Evolutionary conservation across 2,113 vertebrate genomes (phyloP).

Genomic region (Cairina moschata): DNA sequence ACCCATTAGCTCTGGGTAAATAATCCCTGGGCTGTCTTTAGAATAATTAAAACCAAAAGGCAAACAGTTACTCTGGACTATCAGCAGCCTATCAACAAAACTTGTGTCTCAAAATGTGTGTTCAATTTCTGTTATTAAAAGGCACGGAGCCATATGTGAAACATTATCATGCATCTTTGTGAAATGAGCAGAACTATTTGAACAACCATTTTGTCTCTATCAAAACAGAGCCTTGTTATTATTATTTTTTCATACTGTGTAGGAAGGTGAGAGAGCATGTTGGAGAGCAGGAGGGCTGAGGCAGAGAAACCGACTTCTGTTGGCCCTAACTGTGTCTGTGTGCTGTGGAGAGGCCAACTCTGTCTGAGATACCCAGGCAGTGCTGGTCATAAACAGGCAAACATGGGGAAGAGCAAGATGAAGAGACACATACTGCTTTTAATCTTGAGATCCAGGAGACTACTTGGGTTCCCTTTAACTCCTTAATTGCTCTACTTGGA

Average conservation of each 20-base stretch:
- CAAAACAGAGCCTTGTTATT: slow-evolving; percentile 64
- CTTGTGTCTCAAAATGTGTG: slow-evolving; percentile 80
- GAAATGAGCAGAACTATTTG: slow-evolving; percentile 83
- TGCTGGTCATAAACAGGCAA: not conserved
- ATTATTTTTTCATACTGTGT: slow-evolving; percentile 46
- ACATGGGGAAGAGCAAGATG: not conserved
- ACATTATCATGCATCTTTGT: slow-evolving; percentile 81
- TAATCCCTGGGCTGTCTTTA: slow-evolving; percentile 82
- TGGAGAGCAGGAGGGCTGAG: not conserved
- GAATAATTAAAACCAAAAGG: slow-evolving; percentile 84
- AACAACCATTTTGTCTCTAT: slow-evolving; percentile 80
- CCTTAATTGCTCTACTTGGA: not conserved
- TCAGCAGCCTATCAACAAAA: slow-evolving; percentile 80
- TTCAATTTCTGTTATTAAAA: slow-evolving; percentile 85
- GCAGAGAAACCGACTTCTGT: not conserved
- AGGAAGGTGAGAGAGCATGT: slow-evolving; percentile 50
- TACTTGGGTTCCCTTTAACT: not conserved
- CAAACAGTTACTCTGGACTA: slow-evolving; percentile 75
- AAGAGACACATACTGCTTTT: not conserved
- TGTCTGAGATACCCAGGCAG: not conserved
- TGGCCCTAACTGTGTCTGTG: not conserved
- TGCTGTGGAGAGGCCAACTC: not conserved
- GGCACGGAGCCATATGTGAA: slow-evolving; percentile 78
- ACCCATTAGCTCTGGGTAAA: slow-evolving; percentile 76
- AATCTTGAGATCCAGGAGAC: not conserved